Percentiles rank a stretch among this genome's conserved stretches.
phyloP scores from a whole-genome alignment of 2,113 vertebrate species.

The Pseudopipra pipra region DNA sequence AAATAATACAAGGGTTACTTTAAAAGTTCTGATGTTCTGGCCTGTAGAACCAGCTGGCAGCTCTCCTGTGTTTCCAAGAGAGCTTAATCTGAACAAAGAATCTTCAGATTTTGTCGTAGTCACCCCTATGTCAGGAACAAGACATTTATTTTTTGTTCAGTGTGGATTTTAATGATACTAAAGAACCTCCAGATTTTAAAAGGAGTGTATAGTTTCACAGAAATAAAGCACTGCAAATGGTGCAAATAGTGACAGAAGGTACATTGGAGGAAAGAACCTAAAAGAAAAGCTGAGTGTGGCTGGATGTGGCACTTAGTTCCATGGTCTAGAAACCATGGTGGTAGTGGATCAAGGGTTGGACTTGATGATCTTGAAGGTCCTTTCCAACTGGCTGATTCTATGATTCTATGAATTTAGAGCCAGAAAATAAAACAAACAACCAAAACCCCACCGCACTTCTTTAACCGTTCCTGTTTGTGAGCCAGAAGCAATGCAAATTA shows the following conservation, averaged over 20 bases:
- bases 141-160: accelerated
- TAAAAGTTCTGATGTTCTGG: neutral
- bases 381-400: too few species aligned
- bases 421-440: neutral
- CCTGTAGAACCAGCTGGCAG: neutral
- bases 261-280: accelerated
- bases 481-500: neutral
- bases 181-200: neutral
- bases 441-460: neutral
- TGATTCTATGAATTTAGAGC: neutral
- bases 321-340: too few species aligned
- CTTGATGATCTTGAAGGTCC: too few species aligned
- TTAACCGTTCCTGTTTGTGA: neutral
- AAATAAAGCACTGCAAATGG: neutral
- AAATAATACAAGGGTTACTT: neutral
- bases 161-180: neutral
- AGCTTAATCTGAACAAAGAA: neutral
- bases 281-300: neutral
- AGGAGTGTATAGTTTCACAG: neutral
- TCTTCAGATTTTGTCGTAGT: neutral
- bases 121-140: neutral
- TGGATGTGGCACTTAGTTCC: too few species aligned
- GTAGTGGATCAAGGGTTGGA: too few species aligned
- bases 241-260: neutral
- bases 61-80: neutral